Evolutionary conservation across 2,113 vertebrate genomes (phyloP), one percentile per base, ranked within the genome.

Genomic region (Erythrocercus mccallii): DNA sequence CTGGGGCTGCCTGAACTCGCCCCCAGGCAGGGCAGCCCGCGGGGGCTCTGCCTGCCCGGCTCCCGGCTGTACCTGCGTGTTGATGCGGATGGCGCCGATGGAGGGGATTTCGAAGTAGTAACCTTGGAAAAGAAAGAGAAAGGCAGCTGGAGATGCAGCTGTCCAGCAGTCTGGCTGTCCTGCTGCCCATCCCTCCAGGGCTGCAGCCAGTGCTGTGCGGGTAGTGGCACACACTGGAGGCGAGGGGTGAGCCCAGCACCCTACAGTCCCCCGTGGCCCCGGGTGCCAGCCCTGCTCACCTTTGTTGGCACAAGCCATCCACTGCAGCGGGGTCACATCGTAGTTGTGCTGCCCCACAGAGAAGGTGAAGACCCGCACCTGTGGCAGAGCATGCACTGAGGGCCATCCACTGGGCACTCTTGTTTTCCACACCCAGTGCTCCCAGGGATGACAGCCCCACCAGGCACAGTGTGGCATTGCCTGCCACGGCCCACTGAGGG

Each of bases 61-160:
- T 15, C 53, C 40, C 4, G 8, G 7, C 57, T 61, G 37, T 92
- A 99, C 99, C 99, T 99, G 99, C 0, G 99, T 99, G 98, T 99
- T 99, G 98, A 99, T 99, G 93, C 99, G 98, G 97, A 99, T 99
- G 86, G 99, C 99, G 12, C 99, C 99, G 2, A 99, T 99, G 47
- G 99, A 99, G 81, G 99, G 99, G 82, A 99, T 99, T 97, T 99
- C 99, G n/a, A 99, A 99, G 98, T 99, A 99, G 98, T 99, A 99
- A 97, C 99, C 99, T 99, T 97, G 28, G 91, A 83, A 92, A 86
- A 93, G 50, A 95, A 61, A 79, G 10, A 96, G 94, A 86, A 71
- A 96, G 11, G 57, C 62, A 89, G 85, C 14, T 89, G 57, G 24
- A 72, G 79, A 71, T 42, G 31, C 4, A 4, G 10, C 23, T 53